Base-by-base conservation (phyloP, 2,797 vertebrate species). In the Cyclopterus lumpus region DNA sequence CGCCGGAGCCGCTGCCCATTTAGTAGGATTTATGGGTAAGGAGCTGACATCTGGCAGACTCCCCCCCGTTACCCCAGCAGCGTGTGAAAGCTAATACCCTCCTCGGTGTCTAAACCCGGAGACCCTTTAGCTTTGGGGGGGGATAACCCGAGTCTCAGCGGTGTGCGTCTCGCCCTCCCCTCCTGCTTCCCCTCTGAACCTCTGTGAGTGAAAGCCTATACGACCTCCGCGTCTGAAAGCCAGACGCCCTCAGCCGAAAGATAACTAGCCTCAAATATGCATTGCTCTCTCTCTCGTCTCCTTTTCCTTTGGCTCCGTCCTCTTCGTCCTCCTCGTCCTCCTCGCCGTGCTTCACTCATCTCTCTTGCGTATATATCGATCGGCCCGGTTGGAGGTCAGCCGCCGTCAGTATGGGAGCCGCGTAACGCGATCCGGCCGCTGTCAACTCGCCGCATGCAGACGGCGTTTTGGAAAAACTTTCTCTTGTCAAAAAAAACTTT, bases 1-100 rank as follows among this genome's bases (percentile, higher is more conserved):
- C 76, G 86, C 84, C 79, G n/a, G 75, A 77, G 87, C 85, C 75
- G 75, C 88, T 91, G 93, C 91, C 90, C 93, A 94, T 93, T 93
- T 92, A 93, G 90, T 83, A 91, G 91, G 89, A 94, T 93, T 93
- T 92, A 93, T 93, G 91, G 83, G 81, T 86, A 82, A 91, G 75
- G 87, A 90, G 90, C 89, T 93, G 93, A 93, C 93, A 93, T 93
- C 91, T 93, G 93, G 90, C 93, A 93, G 91, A 89, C 91, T 93
- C 90, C 88, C 90, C 88, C 89, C 92, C 77, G 75, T 92, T 92
- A 90, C 90, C 89, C 91, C 87, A 91, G 87, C 92, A 93, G 90
- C 90, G 88, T 91, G 91, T 93, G 91, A 93, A 94, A 93, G 86
- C 87, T 88, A 93, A 93, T 93, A 93, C 92, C 92, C 89, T 91